Evolutionary conservation across 2,797 vertebrate species (phyloP).

Genomic region (Acestrorhynchus altus): DNA sequence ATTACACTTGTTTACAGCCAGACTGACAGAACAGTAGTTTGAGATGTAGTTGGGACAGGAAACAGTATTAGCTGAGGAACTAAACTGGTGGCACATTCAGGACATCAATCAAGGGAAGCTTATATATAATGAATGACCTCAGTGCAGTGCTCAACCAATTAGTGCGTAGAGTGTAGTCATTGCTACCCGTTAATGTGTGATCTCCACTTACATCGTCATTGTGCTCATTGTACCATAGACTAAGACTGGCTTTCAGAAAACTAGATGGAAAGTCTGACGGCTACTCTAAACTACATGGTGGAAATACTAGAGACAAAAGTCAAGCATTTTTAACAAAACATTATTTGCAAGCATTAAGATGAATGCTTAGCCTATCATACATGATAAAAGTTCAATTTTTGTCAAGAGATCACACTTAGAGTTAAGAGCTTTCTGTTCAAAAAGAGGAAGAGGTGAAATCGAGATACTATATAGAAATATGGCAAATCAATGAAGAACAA

Average conservation of each 20-base stretch:
- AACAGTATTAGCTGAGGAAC: background rate
- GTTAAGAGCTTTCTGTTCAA: constrained; percentile 1
- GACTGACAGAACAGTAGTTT: constrained; percentile 3
- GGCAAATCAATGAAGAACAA: constrained; percentile 54
- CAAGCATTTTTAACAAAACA: constrained; percentile 1
- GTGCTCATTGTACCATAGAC: constrained; percentile 12
- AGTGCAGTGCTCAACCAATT: background rate
- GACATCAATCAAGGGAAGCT: constrained; percentile 24
- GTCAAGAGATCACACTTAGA: constrained; percentile 20
- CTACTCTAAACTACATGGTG: constrained; percentile 15
- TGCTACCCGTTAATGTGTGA: constrained; percentile 11
- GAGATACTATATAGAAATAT: constrained; percentile 37
- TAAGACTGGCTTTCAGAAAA: constrained; percentile 10
- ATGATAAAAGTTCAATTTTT: constrained; percentile 25
- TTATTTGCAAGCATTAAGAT: constrained; percentile 22
- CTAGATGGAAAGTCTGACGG: background rate
- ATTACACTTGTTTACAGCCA: constrained; percentile 22
- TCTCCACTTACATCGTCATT: constrained; percentile 3
- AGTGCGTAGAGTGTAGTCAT: background rate
- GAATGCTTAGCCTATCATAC: background rate
- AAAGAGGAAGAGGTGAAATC: constrained; percentile 3
- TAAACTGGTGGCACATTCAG: constrained; percentile 16
- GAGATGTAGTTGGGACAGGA: background rate
- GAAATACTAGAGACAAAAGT: constrained; percentile 2
- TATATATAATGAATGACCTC: constrained; percentile 8